Conservation (phyloP, 2,113 vertebrate genomes). For the Cephalopterus ornatus region DNA sequence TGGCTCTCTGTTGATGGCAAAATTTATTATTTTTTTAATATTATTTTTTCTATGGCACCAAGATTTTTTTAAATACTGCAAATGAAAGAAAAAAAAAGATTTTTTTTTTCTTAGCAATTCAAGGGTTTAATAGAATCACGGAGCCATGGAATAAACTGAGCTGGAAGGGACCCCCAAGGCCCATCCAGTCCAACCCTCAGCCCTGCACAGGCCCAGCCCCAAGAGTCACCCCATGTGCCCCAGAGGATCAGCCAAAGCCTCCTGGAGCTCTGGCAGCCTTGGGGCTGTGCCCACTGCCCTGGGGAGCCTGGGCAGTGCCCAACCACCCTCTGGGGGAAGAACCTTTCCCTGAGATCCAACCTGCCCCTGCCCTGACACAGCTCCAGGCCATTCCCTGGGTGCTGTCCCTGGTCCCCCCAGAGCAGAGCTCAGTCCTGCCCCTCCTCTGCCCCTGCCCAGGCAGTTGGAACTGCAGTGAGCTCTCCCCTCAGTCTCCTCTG, state of each 20-base stretch:
- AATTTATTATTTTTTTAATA: not conserved
- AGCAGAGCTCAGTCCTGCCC: not conserved
- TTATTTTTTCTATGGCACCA: not conserved
- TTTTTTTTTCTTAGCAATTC: not conserved
- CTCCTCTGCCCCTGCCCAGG: not conserved
- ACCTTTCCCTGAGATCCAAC: not conserved
- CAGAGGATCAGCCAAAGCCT: not conserved
- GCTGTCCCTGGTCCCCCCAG: not conserved
- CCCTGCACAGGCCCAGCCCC: not conserved
- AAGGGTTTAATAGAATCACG: not conserved
- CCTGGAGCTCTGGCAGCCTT: not conserved
- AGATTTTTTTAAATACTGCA: not conserved
- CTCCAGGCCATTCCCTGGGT: not conserved
- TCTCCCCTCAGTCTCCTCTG: not conserved
- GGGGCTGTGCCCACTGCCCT: not conserved
- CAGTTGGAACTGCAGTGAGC: not conserved
- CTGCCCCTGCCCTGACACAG: not conserved
- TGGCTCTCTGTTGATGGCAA: not conserved
- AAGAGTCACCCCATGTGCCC: not conserved
- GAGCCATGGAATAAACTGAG: not conserved
- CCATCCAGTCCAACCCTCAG: not conserved
- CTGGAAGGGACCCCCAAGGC: not conserved
- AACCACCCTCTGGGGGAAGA: not conserved
- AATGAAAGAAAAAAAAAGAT: not conserved
- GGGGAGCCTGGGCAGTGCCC: not conserved